Evolutionary conservation across 64 coral and sea anemone genomes (phyloP), one percentile per base, ranked within the genome.

Genomic region (Pachyseris speciosa): DNA sequence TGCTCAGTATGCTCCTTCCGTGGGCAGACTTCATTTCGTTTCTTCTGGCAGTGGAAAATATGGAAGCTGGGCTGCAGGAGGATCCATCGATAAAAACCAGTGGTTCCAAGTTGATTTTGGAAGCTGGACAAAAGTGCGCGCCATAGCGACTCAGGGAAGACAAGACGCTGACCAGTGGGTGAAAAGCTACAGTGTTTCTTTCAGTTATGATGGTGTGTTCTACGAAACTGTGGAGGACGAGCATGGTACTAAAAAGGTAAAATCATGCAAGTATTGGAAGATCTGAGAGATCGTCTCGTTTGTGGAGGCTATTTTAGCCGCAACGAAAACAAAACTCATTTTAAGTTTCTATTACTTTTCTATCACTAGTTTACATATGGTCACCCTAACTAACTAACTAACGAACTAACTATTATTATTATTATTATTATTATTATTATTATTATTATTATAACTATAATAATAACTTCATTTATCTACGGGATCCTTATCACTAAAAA

Each of bases 41-140:
- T 49, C 26, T 30, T 31, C 83, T 42, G 78, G 84, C 13, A 70
- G 75, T 19, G 42, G 57, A 37, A 87, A 59, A 40, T 48, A 80
- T 19, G 65, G 74, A 7, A 79, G 77, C 10, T 91, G 89, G 89
- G 66, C 75, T 37, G 89, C 89, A 17, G 47, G 26, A 17, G 47
- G 26, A 24, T 1, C 63, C 3, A 91, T 72, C n/a, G 20, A 91
- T 52, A 24, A 9, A 11, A 37, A 84, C 31, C 89, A 91, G 51
- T 91, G 48, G 64, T 64, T 91, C n/a, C 89, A 91, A 53, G 78
- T 91, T 1, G 78, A 91, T 47, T 83, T 91, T 61, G 76, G 75
- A 25, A 69, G 43, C 47, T 83, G 50, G 64, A 65, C 89, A 2
- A 69, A 72, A 28, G 44, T 91, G 8, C 44, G 75, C 5, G 60